Evolutionary conservation across 2,797 vertebrate genomes (phyloP), one percentile per base, ranked within the genome.

Genomic region (Todus mexicanus): DNA sequence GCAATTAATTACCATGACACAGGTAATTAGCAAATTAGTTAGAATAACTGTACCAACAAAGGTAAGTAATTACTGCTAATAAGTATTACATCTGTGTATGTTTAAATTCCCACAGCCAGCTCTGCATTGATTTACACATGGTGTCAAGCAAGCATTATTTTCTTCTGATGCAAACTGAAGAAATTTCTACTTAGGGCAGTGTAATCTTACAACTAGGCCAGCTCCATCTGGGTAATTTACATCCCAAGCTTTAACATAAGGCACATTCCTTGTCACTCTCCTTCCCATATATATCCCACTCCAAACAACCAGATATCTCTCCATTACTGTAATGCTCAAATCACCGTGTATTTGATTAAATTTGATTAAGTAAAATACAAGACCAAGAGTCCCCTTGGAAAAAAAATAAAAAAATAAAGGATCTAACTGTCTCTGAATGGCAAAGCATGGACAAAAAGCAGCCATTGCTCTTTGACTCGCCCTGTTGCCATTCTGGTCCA

Each of bases 1-100:
- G 15, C 25, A 56, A 82, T 84, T 78, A 91, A 87, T 81, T 63
- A 70, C 35, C 48, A 48, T 79, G 73, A 7, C 78, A 81, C 15
- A 53, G 20, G 14, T 80, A 84, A 94, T 86, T 73, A 92, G 33
- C 40, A 91, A 80, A 80, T 70, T 61, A 86, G 60, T 73, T 86
- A 80, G 70, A 94, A 92, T 65, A 89, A 91, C 69, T 33, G 51
- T 70, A 80, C 51, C 51, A 65, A 83, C 64, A 47, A 86, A 92
- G 29, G 68, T 82, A 85, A 85, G 54, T 84, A 88, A 89, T 91
- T 92, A 89, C 50, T 57, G 23, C 35, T 84, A 91, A 81, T 90
- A 92, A 87, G 50, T 83, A 77, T 87, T 61, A 87, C 70, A 73
- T 50, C 54, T 47, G 5, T 80, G 57, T 83, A 73, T 61, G 72